Base-by-base conservation (phyloP, 2,797 vertebrate genomes). In the Phrynocephalus vlangalii region DNA sequence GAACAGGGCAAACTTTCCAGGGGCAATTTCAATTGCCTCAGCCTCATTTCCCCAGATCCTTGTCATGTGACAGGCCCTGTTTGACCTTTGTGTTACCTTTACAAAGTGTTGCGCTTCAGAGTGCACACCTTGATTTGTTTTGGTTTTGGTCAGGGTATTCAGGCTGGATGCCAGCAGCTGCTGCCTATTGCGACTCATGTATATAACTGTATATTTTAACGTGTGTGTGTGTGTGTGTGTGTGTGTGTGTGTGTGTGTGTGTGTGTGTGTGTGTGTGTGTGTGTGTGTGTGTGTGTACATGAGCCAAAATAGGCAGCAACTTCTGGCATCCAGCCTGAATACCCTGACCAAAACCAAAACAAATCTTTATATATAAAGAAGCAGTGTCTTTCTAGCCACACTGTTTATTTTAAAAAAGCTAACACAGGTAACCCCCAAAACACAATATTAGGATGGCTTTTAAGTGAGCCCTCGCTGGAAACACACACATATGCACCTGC, bases 401-500 rank as follows among this genome's bases (percentile, higher is more conserved):
- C 20, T 71, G 10, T 71, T 85, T 48, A 24, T 48, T 10, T 66
- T 79, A 60, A n/a, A 20, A 22, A 79, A 67, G 10, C 13, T 67
- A 18, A 33, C 48, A 63, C 5, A 20, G 60, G 60, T 63, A 16
- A 18, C 20, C 73, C 50, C 7, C 70, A 48, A 33, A 88, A 28
- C 20, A 66, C 28, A 38, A 44, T 2, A 2, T 26, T 66, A n/a
- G 68, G 10, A 2, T 8, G 24, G 18, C 24, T 70, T 48, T 68
- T 79, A 38, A 86, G 9, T 3, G 24, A 83, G 50, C 66, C 26
- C 33, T 28, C 0, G 18, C 33, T 28, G 8, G 28, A 63, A 70
- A 11, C 63, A 26, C 44, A 26, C 48, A 78, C 50, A 5, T 16
- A 6, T 22, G 82, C 84, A 86, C 88, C 90, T 91, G 92, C 91